These are phyloP conservation scores for Proisotoma minuta DNA, from an alignment of 2,888 invertebrate species.

Conservation along the genomic window DNA sequence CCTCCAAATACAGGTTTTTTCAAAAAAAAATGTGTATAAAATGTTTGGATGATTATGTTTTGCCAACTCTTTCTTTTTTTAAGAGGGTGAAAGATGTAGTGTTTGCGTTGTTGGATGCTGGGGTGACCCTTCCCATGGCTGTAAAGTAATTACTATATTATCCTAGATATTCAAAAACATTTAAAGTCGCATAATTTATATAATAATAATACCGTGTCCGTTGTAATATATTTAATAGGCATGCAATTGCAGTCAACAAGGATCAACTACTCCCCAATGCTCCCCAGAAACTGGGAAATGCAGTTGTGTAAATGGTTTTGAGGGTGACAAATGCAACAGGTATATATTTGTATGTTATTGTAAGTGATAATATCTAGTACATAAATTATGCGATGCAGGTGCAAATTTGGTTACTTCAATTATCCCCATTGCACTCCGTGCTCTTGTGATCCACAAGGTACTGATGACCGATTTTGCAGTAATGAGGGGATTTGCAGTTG, in stretches of 20 bases:
- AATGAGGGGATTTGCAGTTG: slow-evolving; percentile 62
- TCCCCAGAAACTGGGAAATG: slow-evolving; percentile 67
- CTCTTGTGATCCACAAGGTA: slow-evolving; percentile 73
- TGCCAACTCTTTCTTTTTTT: too few species aligned
- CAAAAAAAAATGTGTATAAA: not conserved
- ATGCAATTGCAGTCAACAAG: slow-evolving; percentile 69
- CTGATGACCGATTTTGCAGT: slow-evolving; percentile 55
- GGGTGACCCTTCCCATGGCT: slow-evolving; percentile 75
- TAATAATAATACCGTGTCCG: too few species aligned
- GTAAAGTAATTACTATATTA: slow-evolving; percentile 51
- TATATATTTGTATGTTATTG: too few species aligned
- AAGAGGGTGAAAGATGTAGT: slow-evolving; percentile 74
- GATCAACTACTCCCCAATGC: slow-evolving; percentile 66
- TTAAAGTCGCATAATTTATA: not conserved
- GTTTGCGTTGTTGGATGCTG: slow-evolving; percentile 76
- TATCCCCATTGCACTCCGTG: slow-evolving; percentile 83
- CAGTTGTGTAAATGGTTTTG: slow-evolving; percentile 68
- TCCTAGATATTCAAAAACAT: not conserved
- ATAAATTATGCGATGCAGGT: too few species aligned
- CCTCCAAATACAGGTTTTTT: slow-evolving; percentile 52
- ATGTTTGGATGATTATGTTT: slow-evolving; percentile 59
- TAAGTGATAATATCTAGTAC: too few species aligned
- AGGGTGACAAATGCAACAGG: slow-evolving; percentile 72
- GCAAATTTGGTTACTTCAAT: slow-evolving; percentile 80
- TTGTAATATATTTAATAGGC: slow-evolving; percentile 49